Base-by-base conservation (phyloP, 2,797 vertebrate genomes). In the Siniperca scherzeri region DNA sequence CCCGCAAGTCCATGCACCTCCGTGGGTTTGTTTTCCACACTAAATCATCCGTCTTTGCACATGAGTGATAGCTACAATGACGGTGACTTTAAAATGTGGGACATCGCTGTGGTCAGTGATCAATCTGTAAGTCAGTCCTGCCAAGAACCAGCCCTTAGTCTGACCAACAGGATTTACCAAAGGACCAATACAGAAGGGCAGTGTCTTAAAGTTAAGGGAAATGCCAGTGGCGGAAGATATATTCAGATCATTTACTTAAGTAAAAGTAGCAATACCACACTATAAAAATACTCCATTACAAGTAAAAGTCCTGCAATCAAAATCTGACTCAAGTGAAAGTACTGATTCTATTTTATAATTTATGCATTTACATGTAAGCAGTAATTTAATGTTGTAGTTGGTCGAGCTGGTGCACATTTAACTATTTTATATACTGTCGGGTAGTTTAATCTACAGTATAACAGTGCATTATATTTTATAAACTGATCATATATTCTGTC, bases 11-110 rank as follows among this genome's bases (percentile, higher is more conserved):
- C 53, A 7, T 27, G 74, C 52, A 74, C 25, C 21, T 82, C 68
- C 0, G 46, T 33, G 77, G 78, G 68, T 78, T 81, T 70, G 60
- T 72, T 81, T 85, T 87, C 25, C 70, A 70, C 70, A 59, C 55
- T 81, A 78, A 85, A 92, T 86, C 88, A 82, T 71, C 61, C 12
- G 5, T 36, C 62, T 77, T 64, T 70, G 68, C 57, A 82, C 72
- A 61, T 68, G 83, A 88, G 30, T 83, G 82, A 86, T 69, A 22
- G 67, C 70, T 42, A 33, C 55, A 80, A 73, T 76, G 80, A 75
- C 65, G 50, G 72, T 27, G 48, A 50, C 72, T 80, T 84, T 77
- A 50, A 27, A 60, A 60, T 75, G 71, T 66, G 19, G 52, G 71
- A 25, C 66, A 66, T 74, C 59, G 80, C 82, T 53, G 48, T 70